phyloP scores from a whole-genome alignment of 2,797 vertebrate genomes.

The Phataginus tricuspis region DNA sequence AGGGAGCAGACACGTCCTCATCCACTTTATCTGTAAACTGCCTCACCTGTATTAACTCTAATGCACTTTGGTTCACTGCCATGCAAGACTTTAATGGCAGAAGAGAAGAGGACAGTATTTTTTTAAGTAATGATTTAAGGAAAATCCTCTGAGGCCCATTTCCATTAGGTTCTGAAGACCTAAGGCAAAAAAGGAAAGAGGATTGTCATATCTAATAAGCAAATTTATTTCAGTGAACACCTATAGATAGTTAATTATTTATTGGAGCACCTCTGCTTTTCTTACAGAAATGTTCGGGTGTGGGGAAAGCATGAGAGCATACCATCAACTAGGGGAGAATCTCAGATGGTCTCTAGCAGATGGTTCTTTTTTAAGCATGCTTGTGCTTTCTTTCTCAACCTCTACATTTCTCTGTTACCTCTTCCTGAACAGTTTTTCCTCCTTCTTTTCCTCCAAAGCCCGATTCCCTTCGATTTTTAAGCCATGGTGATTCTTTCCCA shows the following conservation, averaged over 20 bases:
- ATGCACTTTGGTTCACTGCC: neutral
- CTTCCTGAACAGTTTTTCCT: neutral
- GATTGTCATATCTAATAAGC: neutral
- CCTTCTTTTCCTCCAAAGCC: neutral
- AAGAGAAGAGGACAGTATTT: neutral
- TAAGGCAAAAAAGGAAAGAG: neutral
- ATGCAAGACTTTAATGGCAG: neutral
- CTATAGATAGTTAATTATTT: neutral
- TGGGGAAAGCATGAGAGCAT: neutral
- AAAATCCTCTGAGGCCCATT: neutral
- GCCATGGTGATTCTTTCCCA: neutral
- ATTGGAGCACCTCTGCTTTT: neutral
- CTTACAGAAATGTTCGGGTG: neutral
- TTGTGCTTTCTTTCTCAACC: neutral
- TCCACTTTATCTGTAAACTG: neutral
- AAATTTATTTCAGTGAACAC: conserved; percentile 6
- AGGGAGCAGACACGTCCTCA: neutral
- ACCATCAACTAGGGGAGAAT: neutral
- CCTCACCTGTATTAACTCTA: neutral
- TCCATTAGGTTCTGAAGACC: neutral
- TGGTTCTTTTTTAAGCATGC: neutral
- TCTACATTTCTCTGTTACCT: neutral
- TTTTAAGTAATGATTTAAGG: neutral
- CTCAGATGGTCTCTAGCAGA: neutral
- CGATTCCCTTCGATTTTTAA: neutral